These are phyloP conservation scores for Shargacucullia verbasci DNA, from an alignment of 2,888 invertebrate genomes.

Conservation along the genomic window DNA sequence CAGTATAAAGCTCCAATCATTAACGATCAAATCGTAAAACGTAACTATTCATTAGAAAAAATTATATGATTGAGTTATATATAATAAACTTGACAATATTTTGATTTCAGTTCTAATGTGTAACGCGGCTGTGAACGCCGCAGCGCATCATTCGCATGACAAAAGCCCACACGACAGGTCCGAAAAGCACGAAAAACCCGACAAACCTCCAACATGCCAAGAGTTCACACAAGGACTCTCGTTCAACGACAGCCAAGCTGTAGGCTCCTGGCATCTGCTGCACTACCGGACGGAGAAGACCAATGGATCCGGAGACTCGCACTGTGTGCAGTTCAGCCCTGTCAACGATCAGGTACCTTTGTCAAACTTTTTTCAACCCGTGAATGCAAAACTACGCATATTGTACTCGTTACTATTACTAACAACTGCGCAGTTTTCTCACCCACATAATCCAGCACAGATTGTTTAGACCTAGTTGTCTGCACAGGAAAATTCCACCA, in stretches of 20 bases:
- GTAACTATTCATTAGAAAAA: no score
- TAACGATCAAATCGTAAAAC: no score
- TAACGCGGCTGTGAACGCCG: conserved; percentile 33
- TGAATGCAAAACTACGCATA: no score
- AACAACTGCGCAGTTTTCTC: no score
- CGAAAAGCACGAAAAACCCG: conserved; percentile 47
- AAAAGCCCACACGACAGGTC: conserved; percentile 24
- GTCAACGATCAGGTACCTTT: conserved; percentile 76
- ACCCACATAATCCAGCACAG: no score
- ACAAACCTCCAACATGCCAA: conserved; percentile 69
- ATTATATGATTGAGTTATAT: no score
- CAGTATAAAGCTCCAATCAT: no score
- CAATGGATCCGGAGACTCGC: conserved; percentile 70
- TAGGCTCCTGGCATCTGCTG: conserved; percentile 78
- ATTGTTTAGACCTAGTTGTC: no score
- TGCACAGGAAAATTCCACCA: no score
- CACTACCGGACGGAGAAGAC: conserved; percentile 71
- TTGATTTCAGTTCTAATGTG: conserved; percentile 22
- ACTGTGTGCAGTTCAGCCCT: conserved; percentile 74
- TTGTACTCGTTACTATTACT: no score
- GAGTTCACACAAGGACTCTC: conserved; percentile 73
- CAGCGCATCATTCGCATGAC: conserved; percentile 45
- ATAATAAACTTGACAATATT: neutral
- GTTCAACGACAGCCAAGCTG: conserved; percentile 74
- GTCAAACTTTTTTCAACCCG: neutral